Base-by-base conservation (phyloP, 2,888 invertebrate genomes). In the Thymelicus sylvestris region DNA sequence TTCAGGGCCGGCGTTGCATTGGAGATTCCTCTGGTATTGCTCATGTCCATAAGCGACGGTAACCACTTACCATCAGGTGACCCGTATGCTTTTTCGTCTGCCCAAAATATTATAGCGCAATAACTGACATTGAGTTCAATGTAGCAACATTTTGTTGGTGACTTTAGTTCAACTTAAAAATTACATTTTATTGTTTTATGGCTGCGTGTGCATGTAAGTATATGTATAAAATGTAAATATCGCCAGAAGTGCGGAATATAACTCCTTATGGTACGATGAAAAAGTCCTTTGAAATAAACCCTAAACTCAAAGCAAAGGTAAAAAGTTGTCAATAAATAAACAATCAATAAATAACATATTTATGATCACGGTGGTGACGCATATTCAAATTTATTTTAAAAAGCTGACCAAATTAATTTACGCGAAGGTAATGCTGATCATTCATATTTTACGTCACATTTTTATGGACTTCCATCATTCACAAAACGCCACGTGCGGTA, bases 361-460 rank as follows among this genome's bases (percentile, higher is more conserved):
- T 15, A 52, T 39, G 31, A 44, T 38, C 15, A 39, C 10, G n/a
- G 44, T 44, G 66, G 24, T 13, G 39, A 44, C 7, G 31, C 7
- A 31, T 60, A 50, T 60, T 67, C 50, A 50, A 50, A 67, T 72
- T 66, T 68, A 74, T 68, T 71, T 70, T 73, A 74, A 76, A 75
- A 69, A 75, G 72, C 72, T 74, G 66, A 44, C 57, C 61, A 71
- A 74, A 77, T 75, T 74, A 73, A 67, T 75, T 74, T 64, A 76
- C 73, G 59, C 73, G 73, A 72, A 72, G 59, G 72, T 78, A 72
- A 77, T 73, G 72, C 57, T 66, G 48, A 50, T 64, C 41, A 73
- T 76, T 71, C 75, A 75, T 71, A 76, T 75, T 75, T 57, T 74
- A 76, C 72, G 73, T 74, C 74, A 62, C 60, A 55, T 66, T 68